Evolutionary conservation across 2,888 invertebrate genomes (phyloP).

Genomic region (Scrobipalpa atriplicella): DNA sequence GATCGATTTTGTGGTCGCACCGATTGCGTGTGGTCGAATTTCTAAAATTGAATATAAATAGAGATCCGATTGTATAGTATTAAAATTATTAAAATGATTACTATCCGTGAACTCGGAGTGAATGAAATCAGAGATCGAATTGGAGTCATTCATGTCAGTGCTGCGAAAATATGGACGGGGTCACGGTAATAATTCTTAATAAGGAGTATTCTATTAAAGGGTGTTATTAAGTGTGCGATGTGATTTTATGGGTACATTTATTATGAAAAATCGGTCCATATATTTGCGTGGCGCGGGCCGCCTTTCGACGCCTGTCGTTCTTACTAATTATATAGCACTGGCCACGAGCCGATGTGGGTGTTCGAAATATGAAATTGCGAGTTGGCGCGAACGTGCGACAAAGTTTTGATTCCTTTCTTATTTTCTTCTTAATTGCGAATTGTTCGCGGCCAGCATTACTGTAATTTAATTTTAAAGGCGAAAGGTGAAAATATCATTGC

Average conservation of each 20-base stretch:
- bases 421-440: conserved; percentile 38
- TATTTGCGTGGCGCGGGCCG: conserved; percentile 68
- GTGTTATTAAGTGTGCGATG: conserved; percentile 59
- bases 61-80: conserved; percentile 69
- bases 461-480: background rate
- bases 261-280: conserved; percentile 72
- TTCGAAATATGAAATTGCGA: conserved; percentile 78
- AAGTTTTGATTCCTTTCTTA: conserved; percentile 52
- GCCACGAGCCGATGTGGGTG: conserved; percentile 77
- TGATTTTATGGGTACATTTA: conserved; percentile 71
- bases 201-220: conserved; percentile 64
- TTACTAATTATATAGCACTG: conserved; percentile 76
- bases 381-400: conserved; percentile 76
- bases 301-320: conserved; percentile 80
- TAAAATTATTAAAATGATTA: conserved; percentile 60
- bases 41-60: conserved; percentile 79
- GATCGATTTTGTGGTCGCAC: conserved; percentile 70
- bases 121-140: conserved; percentile 56
- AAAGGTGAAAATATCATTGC: too few species aligned
- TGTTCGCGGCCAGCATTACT: conserved; percentile 45
- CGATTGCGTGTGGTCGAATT: conserved; percentile 80
- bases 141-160: conserved; percentile 56
- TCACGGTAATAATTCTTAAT: conserved; percentile 63
- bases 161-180: conserved; percentile 57
- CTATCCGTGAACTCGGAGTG: conserved; percentile 51